These are phyloP conservation scores for Mesoligia furuncula DNA, from an alignment of 2,888 invertebrate species.

Conservation along the genomic window DNA sequence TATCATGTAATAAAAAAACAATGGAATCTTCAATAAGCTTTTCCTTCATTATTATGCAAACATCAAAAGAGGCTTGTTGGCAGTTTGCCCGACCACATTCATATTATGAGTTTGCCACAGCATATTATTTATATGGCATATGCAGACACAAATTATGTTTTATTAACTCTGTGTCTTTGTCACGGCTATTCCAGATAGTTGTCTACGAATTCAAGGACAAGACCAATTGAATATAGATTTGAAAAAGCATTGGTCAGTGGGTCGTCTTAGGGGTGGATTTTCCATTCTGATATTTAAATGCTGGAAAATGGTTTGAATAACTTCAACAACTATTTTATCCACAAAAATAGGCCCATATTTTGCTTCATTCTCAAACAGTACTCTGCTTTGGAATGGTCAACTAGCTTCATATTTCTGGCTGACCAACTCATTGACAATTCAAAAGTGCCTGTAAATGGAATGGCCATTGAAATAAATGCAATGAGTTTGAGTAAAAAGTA, in stretches of 20 bases:
- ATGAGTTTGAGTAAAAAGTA: background rate
- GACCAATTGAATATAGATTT: constrained; percentile 20
- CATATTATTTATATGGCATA: constrained; percentile 45
- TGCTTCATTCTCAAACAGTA: background rate
- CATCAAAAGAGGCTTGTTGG: constrained; percentile 58
- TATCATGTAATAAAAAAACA: constrained; percentile 39
- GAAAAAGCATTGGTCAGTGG: background rate
- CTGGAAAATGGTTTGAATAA: background rate
- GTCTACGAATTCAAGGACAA: constrained; percentile 27
- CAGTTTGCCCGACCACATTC: constrained; percentile 58
- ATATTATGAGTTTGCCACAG: constrained; percentile 42
- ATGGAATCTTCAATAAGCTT: constrained; percentile 44
- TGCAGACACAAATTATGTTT: constrained; percentile 44
- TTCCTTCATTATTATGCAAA: constrained; percentile 53
- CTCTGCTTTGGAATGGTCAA: background rate
- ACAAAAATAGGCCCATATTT: background rate
- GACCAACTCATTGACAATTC: background rate
- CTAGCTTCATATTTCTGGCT: background rate
- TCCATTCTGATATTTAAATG: background rate
- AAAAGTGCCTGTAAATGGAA: too few relatives aligned
- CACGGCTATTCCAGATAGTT: constrained; percentile 10
- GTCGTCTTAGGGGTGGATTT: too few relatives aligned
- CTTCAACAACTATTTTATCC: background rate
- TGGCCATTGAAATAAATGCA: background rate
- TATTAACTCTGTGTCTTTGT: constrained; percentile 30